A percentile compares a stretch with the other conserved stretches of the same genome.
Conservation (phyloP, 2,797 vertebrate species). For the Triplophysa bombifrons region DNA sequence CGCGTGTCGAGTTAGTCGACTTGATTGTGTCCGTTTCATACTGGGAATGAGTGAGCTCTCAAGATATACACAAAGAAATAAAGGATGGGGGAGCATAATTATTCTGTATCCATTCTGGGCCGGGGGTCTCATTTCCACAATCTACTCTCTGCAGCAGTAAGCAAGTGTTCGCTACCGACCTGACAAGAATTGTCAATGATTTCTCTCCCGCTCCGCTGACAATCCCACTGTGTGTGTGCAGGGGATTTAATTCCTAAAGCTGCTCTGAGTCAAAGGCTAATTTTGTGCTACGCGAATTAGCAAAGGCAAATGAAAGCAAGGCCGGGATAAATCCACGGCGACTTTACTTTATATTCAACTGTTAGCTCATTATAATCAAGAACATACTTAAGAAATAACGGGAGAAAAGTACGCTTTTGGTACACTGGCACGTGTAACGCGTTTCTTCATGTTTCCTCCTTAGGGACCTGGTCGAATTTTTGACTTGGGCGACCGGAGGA, state of each 20-base stretch:
- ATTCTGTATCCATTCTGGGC: constrained; percentile 73
- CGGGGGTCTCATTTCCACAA: constrained; percentile 72
- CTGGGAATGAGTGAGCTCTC: constrained; percentile 5
- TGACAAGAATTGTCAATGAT: constrained; percentile 82
- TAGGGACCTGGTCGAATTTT: constrained; percentile 32
- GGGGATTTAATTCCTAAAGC: constrained; percentile 77
- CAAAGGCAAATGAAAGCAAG: constrained; percentile 64
- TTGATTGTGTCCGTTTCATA: constrained; percentile 7
- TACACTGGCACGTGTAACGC: constrained; percentile 9
- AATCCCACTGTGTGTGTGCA: constrained; percentile 78
- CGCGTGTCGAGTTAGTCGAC: constrained; percentile 13
- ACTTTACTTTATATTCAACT: constrained; percentile 38
- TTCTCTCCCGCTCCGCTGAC: constrained; percentile 68
- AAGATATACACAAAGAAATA: constrained; percentile 58
- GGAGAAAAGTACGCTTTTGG: not conserved
- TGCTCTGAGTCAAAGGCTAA: constrained; percentile 70
- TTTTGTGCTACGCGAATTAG: constrained; percentile 72
- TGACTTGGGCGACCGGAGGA: constrained; percentile 38
- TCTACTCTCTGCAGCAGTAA: constrained; percentile 76
- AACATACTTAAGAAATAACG: constrained; percentile 31
- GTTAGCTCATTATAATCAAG: constrained; percentile 51
- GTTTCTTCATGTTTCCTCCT: constrained; percentile 42
- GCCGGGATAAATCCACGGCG: constrained; percentile 49
- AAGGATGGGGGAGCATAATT: constrained; percentile 64
- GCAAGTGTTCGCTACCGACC: constrained; percentile 73